A percentile compares a stretch with the other conserved stretches of the same genome.
These are phyloP conservation scores for crab-eating macaque (Macaca fascicularis) DNA, from an alignment of 2,113 vertebrate species.

Conservation along the genomic window T2T-MFA8v1.1 NC_088385.1:122489001-122489500, in stretches of 20 bases:
- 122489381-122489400: not conserved
- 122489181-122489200: not conserved
- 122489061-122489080: not conserved
- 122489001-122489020: no score
- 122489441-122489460: not conserved
- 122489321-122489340: not conserved
- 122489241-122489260: not conserved
- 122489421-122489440: not conserved
- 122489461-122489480: accelerated
- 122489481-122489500: not conserved
- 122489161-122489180: not conserved
- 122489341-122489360: not conserved
- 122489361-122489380: accelerated
- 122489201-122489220: not conserved
- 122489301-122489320: not conserved
- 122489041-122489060: not conserved
- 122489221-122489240: not conserved
- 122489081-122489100: not conserved
- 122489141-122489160: not conserved
- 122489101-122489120: not conserved
- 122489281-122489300: not conserved
- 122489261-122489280: not conserved
- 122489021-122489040: not conserved
- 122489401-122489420: not conserved
- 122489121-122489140: not conserved